Evolutionary conservation across 2,797 vertebrate species (phyloP), one percentile per base, ranked within the genome.

Genomic region (Limosa lapponica): DNA sequence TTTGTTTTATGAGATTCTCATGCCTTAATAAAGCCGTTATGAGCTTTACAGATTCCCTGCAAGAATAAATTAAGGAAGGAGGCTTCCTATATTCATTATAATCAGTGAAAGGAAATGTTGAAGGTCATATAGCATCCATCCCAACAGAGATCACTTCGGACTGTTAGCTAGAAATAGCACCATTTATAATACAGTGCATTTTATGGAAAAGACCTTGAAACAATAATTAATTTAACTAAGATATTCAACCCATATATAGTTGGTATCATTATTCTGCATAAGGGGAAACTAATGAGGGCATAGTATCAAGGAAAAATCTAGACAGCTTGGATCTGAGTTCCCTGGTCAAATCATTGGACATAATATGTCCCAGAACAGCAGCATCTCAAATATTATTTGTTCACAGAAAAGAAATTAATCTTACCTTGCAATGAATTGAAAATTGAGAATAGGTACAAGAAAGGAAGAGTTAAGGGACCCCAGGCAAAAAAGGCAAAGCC

Each of bases 341-440:
- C 22, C 22, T 32, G 30, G 23, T 46, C 30, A 54, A 88, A 49
- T 25, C 37, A 81, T 14, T 25, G n/a, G 74, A 79, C 13, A 36
- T 4, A 67, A 4, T 15, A 48, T 5, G 5, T 32, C 32, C 4
- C 24, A 37, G 28, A 75, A 77, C 18, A 55, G 48, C 34, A 91
- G 34, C 19, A 83, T 20, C 22, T 48, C 17, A 82, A 90, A 85
- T 73, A 73, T 54, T 44, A 71, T 28, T 66, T 4, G 0, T 34
- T 61, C 41, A 36, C 5, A 57, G 23, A 23, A 57, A 37, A 65
- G n/a, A 62, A 64, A 54, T 69, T 64, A 44, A 39, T 48, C 98
- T 95, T 97, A 99, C 99, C 99, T 98, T 99, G 99, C 87, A 99
- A 97, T 1, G 99, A 99, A 97, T 99, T 99, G 97, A 99, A 99